Percentiles rank a stretch among this genome's conserved stretches.
Evolutionary conservation across 1,140 invertebrate genomes (phyloP).

Genomic region (Heliconius hewitsoni): DNA sequence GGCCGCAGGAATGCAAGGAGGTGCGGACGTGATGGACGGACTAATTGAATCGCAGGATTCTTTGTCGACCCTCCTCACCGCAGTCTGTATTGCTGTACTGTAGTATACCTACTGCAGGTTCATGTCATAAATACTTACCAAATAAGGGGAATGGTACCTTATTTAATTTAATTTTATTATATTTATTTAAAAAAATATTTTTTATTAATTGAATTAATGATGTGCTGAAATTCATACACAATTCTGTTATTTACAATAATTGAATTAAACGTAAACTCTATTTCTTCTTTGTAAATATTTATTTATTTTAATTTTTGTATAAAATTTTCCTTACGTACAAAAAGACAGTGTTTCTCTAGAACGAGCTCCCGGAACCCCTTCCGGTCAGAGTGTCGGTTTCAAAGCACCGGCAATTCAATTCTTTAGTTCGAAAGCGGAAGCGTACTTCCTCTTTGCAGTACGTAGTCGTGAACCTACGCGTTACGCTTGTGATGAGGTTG

Average conservation of each 20-base stretch:
- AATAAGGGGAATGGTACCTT: background rate
- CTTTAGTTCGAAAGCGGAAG: background rate
- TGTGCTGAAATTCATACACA: too few relatives aligned
- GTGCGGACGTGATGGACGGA: background rate
- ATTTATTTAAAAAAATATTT: too few relatives aligned
- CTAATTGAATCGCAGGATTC: background rate
- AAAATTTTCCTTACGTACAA: background rate
- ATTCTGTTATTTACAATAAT: too few relatives aligned
- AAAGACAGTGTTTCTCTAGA: background rate
- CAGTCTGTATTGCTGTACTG: background rate
- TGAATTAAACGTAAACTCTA: too few relatives aligned
- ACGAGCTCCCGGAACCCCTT: background rate
- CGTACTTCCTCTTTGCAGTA: background rate
- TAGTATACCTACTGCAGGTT: background rate
- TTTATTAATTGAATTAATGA: too few relatives aligned
- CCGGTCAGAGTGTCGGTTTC: background rate
- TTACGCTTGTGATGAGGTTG: background rate
- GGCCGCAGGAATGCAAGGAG: constrained; percentile 1
- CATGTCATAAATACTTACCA: background rate
- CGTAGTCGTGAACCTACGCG: background rate
- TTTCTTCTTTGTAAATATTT: background rate
- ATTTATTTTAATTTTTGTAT: background rate
- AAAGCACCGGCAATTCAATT: background rate
- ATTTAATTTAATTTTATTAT: too few relatives aligned
- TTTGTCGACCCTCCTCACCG: background rate